Evolutionary conservation across 2,113 vertebrate genomes (phyloP).

Genomic region (Mustela nigripes): DNA sequence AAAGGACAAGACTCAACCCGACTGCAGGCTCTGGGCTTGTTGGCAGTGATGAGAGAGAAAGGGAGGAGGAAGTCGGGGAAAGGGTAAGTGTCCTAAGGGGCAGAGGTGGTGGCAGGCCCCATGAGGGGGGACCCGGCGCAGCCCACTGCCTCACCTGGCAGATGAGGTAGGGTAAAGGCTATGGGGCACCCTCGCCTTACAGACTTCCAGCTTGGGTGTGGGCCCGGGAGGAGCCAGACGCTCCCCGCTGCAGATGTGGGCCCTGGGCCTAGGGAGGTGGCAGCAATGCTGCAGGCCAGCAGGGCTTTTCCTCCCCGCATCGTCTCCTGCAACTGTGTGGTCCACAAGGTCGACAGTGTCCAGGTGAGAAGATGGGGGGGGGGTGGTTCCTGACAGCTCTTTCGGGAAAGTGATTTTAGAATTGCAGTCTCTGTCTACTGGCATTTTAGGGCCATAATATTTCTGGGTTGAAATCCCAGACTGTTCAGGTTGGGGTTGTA

Average conservation of each 20-base stretch:
- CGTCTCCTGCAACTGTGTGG: background rate
- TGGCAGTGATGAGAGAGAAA: constrained; percentile 76
- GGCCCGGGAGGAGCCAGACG: constrained; percentile 27
- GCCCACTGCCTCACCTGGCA: constrained; percentile 69
- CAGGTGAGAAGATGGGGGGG: background rate
- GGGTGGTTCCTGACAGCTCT: background rate
- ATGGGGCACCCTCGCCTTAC: background rate
- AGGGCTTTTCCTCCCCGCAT: rapidly evolving
- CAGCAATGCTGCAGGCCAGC: rapidly evolving
- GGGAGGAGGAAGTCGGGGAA: constrained; percentile 58
- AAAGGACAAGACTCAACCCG: constrained; percentile 83
- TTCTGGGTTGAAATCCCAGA: background rate
- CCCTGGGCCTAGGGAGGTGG: rapidly evolving
- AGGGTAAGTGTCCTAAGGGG: background rate
- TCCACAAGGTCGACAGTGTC: rapidly evolving
- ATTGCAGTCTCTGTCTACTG: background rate
- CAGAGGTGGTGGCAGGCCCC: constrained; percentile 75
- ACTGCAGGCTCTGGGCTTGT: constrained; percentile 85
- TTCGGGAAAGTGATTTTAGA: background rate
- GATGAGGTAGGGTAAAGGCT: constrained; percentile 67
- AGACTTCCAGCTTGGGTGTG: background rate
- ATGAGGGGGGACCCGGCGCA: constrained; percentile 69
- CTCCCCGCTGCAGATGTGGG: too few species aligned
- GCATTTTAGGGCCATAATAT: background rate
- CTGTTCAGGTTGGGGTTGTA: background rate